Conservation (phyloP, 2,797 vertebrate genomes). For the Remorina albescens region DNA sequence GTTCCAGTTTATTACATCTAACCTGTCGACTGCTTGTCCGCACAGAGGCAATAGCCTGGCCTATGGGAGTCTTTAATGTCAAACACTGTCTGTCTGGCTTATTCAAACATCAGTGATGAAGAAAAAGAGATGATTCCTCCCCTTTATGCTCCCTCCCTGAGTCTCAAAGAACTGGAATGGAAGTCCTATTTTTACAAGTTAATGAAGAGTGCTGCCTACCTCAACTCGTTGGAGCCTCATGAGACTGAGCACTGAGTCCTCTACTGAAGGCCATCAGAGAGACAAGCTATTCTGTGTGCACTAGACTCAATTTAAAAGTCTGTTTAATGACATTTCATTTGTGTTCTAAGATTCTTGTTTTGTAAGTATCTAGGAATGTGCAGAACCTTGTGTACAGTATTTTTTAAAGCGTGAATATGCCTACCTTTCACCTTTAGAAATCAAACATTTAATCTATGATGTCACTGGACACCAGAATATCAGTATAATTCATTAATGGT, state of each 20-base stretch:
- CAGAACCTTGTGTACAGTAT: not conserved
- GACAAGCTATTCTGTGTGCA: not conserved
- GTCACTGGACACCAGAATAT: not conserved
- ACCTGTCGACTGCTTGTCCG: constrained; percentile 68
- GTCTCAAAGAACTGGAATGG: constrained; percentile 53
- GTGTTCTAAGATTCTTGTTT: not conserved
- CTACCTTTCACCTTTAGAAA: not conserved
- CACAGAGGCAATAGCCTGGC: constrained; percentile 67
- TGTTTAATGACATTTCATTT: constrained; percentile 15
- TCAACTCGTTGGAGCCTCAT: constrained; percentile 34
- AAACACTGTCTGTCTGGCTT: constrained; percentile 64
- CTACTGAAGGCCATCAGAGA: constrained; percentile 23
- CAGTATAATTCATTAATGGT: constrained; percentile 6
- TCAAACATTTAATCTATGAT: not conserved
- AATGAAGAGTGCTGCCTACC: constrained; percentile 60
- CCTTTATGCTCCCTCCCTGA: constrained; percentile 45
- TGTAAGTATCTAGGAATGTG: not conserved
- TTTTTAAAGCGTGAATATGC: not conserved
- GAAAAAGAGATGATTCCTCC: constrained; percentile 48
- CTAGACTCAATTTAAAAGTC: not conserved
- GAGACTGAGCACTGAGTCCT: constrained; percentile 17
- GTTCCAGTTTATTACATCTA: constrained; percentile 77
- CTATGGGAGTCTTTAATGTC: constrained; percentile 74
- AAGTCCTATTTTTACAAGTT: constrained; percentile 74
- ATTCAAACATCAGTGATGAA: constrained; percentile 72